Evolutionary conservation across 2,888 invertebrate species (phyloP).

Genomic region (Pristionchus exspectatus): DNA sequence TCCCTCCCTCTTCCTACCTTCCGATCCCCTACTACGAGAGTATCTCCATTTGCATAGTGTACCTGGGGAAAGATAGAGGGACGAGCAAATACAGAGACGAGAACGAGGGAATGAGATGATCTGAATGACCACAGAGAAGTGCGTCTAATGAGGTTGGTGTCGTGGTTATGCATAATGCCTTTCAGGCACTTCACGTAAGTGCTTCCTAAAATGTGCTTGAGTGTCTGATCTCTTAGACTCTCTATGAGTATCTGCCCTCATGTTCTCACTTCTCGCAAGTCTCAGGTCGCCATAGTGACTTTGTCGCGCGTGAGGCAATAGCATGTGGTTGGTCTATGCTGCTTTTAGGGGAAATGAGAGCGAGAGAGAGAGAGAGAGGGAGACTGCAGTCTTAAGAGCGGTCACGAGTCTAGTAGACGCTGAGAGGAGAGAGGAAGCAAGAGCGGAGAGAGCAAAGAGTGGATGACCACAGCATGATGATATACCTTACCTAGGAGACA

Average conservation of each 20-base stretch:
- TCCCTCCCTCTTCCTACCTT: not conserved
- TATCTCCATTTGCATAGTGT: slow-evolving; percentile 50
- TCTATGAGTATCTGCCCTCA: not conserved
- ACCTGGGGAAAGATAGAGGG: not conserved
- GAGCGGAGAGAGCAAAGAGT: not conserved
- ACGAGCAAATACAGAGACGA: not conserved
- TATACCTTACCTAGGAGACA: not conserved
- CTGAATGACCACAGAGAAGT: not conserved
- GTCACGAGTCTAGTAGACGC: no score
- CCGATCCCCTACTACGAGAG: not conserved
- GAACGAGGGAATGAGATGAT: not conserved
- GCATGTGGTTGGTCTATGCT: not conserved
- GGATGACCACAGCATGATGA: not conserved
- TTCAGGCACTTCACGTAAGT: not conserved
- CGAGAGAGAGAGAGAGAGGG: not conserved
- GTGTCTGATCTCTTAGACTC: not conserved
- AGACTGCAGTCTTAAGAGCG: not conserved
- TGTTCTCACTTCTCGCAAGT: not conserved
- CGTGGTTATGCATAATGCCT: not conserved
- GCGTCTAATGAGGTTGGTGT: not conserved
- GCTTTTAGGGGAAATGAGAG: not conserved
- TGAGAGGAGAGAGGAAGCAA: not conserved
- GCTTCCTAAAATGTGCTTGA: not conserved
- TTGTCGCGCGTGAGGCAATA: not conserved
- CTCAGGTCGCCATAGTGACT: slow-evolving; percentile 15